These are phyloP conservation scores for Eurypyga helias DNA, from an alignment of 2,113 vertebrate genomes.

Conservation along the genomic window DNA sequence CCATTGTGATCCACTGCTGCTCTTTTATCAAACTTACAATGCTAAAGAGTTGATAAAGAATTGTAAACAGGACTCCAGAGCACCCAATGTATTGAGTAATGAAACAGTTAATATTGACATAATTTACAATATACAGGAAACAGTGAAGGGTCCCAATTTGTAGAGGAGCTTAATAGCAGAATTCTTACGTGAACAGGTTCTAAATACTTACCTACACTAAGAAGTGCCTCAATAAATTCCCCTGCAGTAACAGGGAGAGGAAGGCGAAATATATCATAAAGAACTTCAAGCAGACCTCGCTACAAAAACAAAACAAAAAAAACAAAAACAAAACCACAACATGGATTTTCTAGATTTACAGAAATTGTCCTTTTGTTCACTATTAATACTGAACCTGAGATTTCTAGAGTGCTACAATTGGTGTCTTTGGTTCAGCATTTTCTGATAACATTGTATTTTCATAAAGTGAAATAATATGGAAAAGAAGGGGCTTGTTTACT, in stretches of 20 bases:
- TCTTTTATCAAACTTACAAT: neutral
- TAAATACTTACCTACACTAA: constrained; percentile 90
- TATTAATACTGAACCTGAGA: neutral
- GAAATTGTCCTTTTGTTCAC: neutral
- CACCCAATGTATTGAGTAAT: neutral
- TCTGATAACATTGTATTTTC: neutral
- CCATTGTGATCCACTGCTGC: neutral
- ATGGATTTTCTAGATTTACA: neutral
- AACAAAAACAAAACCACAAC: neutral
- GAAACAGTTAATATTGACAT: neutral
- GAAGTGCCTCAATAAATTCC: constrained; percentile 93
- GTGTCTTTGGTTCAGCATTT: neutral
- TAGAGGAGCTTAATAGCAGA: neutral
- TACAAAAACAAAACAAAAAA: constrained; percentile 37
- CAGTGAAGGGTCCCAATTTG: neutral
- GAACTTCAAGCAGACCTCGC: constrained; percentile 93
- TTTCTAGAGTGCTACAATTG: neutral
- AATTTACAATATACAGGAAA: neutral
- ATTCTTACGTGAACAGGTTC: neutral
- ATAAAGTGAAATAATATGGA: neutral
- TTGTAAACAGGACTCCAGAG: neutral
- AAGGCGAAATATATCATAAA: constrained; percentile 97
- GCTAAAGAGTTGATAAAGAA: neutral
- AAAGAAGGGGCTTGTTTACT: neutral
- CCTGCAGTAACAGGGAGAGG: constrained; percentile 91